phyloP scores from a whole-genome alignment of 2,888 invertebrate genomes.

The Sinodicranocentrus sp. region DNA sequence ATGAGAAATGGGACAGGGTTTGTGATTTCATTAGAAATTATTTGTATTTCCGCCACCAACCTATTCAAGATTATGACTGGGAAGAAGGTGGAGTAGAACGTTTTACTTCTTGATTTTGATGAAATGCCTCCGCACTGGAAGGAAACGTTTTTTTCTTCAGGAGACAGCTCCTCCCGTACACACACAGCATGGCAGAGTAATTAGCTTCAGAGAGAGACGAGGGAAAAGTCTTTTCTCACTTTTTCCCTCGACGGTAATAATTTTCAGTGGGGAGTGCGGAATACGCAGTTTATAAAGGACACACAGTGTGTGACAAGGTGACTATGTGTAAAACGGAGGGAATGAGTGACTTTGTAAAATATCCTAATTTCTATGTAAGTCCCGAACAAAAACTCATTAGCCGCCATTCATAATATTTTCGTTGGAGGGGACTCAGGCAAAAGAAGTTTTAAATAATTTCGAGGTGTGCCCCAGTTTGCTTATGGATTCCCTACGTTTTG shows the following conservation, averaged over 20 bases:
- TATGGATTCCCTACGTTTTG: no score
- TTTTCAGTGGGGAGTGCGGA: not conserved
- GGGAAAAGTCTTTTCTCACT: no score
- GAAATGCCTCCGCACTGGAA: conserved; percentile 17
- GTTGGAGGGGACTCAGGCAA: not conserved
- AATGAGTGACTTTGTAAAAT: not conserved
- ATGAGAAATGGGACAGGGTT: conserved; percentile 41
- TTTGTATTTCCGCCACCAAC: conserved; percentile 47
- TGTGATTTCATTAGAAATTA: conserved; percentile 58
- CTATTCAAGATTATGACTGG: not conserved
- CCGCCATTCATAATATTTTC: conserved; percentile 45
- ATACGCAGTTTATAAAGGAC: no score
- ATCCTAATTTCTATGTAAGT: not conserved
- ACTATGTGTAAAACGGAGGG: no score
- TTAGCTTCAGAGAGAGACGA: conserved; percentile 27
- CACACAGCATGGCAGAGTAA: conserved; percentile 25
- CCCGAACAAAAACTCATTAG: conserved; percentile 43
- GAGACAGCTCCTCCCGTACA: no score
- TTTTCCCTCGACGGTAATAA: conserved; percentile 7
- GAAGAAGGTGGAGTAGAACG: not conserved
- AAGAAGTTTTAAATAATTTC: not conserved
- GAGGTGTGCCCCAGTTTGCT: conserved; percentile 38
- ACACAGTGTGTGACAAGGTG: no score
- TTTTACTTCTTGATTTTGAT: conserved; percentile 18
- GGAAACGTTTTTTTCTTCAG: not conserved